Percentiles rank a stretch among this genome's conserved stretches.
Evolutionary conservation across 1,140 invertebrate species (phyloP).

Genomic region (Eumaeus atala): DNA sequence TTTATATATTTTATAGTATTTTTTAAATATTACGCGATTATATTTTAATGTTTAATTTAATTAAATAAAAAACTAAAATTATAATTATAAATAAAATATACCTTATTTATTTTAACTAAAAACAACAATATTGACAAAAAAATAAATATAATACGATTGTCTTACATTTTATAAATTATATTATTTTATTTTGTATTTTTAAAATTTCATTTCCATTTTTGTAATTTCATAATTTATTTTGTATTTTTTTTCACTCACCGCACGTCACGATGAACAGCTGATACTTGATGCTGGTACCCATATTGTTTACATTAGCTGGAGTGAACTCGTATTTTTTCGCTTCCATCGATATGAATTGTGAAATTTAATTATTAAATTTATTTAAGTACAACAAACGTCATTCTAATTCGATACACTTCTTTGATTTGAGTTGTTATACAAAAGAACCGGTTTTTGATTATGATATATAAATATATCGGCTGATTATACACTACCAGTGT

Average conservation of each 20-base stretch:
- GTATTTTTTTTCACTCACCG: conserved; percentile 32
- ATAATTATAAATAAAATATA: too few relatives aligned
- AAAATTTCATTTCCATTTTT: too few relatives aligned
- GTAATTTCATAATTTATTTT: too few relatives aligned
- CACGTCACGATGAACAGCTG: conserved; percentile 34
- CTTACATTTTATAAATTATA: too few relatives aligned
- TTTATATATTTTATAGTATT: too few relatives aligned
- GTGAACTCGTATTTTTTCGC: conserved; percentile 28
- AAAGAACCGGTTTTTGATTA: conserved; percentile 1
- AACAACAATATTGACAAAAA: too few relatives aligned
- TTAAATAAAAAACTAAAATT: too few relatives aligned
- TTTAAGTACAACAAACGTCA: neutral
- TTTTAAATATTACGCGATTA: too few relatives aligned
- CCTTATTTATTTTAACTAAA: too few relatives aligned
- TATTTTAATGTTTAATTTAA: too few relatives aligned
- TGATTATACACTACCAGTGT: conserved; percentile 1
- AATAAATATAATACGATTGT: too few relatives aligned
- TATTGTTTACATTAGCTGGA: conserved; percentile 20
- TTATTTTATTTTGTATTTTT: too few relatives aligned
- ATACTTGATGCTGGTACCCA: conserved; percentile 26
- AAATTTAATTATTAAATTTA: neutral
- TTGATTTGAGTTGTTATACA: neutral
- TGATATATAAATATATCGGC: conserved; percentile 5
- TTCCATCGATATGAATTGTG: conserved; percentile 21
- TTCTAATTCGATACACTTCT: neutral